Conservation (phyloP, 2,888 invertebrate genomes). For the Alcis repandata region DNA sequence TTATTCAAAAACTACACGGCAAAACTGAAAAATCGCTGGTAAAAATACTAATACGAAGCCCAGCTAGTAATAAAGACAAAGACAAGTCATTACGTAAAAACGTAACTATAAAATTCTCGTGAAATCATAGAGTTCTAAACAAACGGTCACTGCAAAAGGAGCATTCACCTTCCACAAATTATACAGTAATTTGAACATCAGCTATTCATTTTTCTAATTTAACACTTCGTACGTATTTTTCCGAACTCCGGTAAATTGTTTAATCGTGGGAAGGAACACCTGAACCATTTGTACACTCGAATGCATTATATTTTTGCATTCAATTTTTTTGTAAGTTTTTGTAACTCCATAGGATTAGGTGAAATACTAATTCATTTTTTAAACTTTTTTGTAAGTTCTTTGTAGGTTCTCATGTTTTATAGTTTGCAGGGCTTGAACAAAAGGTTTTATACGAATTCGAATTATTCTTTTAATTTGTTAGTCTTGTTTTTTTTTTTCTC, state of each 20-base stretch:
- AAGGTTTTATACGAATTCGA: no score
- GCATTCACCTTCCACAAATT: slow-evolving; percentile 26
- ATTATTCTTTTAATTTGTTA: no score
- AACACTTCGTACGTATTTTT: slow-evolving; percentile 37
- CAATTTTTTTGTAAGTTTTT: no score
- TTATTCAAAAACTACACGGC: no score
- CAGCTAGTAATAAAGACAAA: background rate
- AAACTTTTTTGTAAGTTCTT: no score
- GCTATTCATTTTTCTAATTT: slow-evolving; percentile 44
- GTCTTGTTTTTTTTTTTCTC: no score
- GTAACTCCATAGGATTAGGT: no score
- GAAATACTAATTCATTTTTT: no score
- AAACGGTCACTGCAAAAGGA: slow-evolving; percentile 16
- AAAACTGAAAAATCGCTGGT: no score
- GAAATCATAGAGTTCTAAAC: background rate
- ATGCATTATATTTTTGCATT: background rate
- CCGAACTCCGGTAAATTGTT: slow-evolving; percentile 31
- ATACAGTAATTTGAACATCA: slow-evolving; percentile 33
- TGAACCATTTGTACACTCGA: slow-evolving; percentile 29
- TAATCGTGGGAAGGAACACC: slow-evolving; percentile 48
- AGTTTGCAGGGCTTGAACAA: no score
- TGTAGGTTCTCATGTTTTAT: no score
- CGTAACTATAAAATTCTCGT: background rate
- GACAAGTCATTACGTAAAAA: background rate
- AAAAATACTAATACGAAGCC: background rate